These are phyloP conservation scores for Halcyon chelicuti DNA, from an alignment of 2,797 vertebrate species.

Conservation along the genomic window DNA sequence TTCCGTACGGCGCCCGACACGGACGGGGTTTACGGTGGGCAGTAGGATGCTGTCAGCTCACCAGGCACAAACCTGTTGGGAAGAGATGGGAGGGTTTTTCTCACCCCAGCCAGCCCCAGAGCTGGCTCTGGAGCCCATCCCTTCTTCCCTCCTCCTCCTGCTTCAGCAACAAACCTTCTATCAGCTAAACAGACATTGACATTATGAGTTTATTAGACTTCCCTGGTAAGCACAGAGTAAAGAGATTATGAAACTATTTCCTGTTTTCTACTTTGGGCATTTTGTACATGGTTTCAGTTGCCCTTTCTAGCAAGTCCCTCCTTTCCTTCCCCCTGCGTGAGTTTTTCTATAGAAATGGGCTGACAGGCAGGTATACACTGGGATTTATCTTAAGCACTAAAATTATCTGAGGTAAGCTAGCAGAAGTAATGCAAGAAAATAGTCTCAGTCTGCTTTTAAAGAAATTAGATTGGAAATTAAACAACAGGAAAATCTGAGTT, in stretches of 20 bases:
- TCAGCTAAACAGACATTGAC: not conserved
- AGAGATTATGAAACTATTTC: not conserved
- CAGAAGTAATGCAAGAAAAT: constrained; percentile 48
- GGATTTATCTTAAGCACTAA: constrained; percentile 59
- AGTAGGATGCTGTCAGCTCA: not conserved
- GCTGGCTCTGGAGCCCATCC: not conserved
- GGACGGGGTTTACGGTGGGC: not conserved
- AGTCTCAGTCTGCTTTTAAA: constrained; percentile 16
- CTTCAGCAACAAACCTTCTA: not conserved
- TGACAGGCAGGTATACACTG: constrained; percentile 47
- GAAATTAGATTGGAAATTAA: constrained; percentile 12
- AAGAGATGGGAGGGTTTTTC: not conserved
- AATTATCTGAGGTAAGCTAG: constrained; percentile 36
- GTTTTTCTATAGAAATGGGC: not conserved
- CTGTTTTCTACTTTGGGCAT: not conserved
- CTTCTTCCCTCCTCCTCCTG: not conserved
- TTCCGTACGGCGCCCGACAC: rapidly evolving
- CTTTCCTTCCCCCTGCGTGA: not conserved
- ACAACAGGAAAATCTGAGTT: not conserved
- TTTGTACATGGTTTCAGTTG: not conserved
- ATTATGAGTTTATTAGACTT: not conserved
- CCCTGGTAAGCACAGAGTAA: not conserved
- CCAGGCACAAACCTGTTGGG: not conserved
- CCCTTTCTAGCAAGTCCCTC: not conserved
- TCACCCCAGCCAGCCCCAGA: not conserved